Evolutionary conservation across 2,113 vertebrate genomes (phyloP).

Genomic region (Xyrauchen texanus): DNA sequence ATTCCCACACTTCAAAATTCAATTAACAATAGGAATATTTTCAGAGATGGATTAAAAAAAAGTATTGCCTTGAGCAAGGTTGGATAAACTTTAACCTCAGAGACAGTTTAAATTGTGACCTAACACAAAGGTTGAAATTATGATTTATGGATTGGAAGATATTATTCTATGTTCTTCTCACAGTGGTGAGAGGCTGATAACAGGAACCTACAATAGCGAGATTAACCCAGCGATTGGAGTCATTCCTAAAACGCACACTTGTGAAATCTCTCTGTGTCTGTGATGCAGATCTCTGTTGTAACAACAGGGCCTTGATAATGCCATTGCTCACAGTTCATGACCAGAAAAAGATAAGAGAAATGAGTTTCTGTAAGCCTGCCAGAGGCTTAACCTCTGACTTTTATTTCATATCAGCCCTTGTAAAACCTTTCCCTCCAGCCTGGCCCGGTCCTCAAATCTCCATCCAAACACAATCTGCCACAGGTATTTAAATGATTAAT

Average conservation of each 20-base stretch:
- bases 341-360: conserved; percentile 76
- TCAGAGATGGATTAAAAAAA: not conserved
- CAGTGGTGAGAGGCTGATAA: conserved; percentile 69
- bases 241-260: conserved; percentile 61
- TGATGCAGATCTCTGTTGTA: conserved; percentile 70
- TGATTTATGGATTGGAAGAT: conserved; percentile 72
- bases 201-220: conserved; percentile 69
- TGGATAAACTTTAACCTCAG: conserved; percentile 50
- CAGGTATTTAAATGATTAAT: conserved; percentile 54
- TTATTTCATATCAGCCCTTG: conserved; percentile 67
- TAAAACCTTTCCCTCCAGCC: conserved; percentile 58
- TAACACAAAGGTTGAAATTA: conserved; percentile 68
- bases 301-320: conserved; percentile 77
- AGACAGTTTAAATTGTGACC: conserved; percentile 59
- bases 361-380: conserved; percentile 75
- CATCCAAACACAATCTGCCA: conserved; percentile 57
- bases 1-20: conserved; percentile 21
- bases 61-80: conserved; percentile 19
- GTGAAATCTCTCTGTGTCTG: conserved; percentile 69
- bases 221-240: conserved; percentile 73
- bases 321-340: conserved; percentile 77
- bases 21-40: conserved; percentile 41
- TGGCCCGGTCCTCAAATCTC: conserved; percentile 59
- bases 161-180: conserved; percentile 71
- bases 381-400: conserved; percentile 78